Evolutionary conservation across 2,113 vertebrate species (phyloP), one percentile per base, ranked within the genome.

Genomic region (Xenotilapia flavipinnis): DNA sequence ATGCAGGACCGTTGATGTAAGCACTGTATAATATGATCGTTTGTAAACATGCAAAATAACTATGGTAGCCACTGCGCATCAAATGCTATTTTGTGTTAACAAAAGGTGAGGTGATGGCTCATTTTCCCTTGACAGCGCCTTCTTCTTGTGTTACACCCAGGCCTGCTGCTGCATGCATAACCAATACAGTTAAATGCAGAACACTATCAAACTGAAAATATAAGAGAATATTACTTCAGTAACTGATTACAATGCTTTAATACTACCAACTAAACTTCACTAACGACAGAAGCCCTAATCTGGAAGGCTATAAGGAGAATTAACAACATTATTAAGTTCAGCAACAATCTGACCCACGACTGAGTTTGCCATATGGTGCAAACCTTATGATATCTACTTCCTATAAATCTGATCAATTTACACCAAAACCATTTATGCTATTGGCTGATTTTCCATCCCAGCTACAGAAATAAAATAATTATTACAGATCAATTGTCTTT

Each of bases 341-440:
- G 28, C 47, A 23, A 33, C 21, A 68, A 40, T 79, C 38, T 84
- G 62, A 86, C n/a, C 62, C 8, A 12, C 5, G 19, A 12, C 12
- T 45, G 40, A 60, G 13, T 58, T 54, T 21, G 54, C 42, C 87
- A 92, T 89, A 90, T 86, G 90, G 83, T 45, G n/a, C 75, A 60
- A 45, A 11, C 12, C 75, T 85, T 26, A 56, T 87, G 80, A 90
- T 90, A 84, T 40, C n/a, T 88, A 62, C 54, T 83, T 42, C 68
- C 17, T 23, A 38, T 80, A 87, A 90, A 91, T 91, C 58, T 84
- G 79, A 90, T 93, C 77, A 79, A 70, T 92, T 90, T 91, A 87
- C 89, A 90, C 60, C 47, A 54, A 58, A 68, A 15, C 4, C 19
- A 81, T 21, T 58, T 77, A 88, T 62, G 79, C 47, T 49, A 49